These are phyloP conservation scores for Choristoneura rosaceana DNA, from an alignment of 2,888 invertebrate species.

Conservation along the genomic window DNA sequence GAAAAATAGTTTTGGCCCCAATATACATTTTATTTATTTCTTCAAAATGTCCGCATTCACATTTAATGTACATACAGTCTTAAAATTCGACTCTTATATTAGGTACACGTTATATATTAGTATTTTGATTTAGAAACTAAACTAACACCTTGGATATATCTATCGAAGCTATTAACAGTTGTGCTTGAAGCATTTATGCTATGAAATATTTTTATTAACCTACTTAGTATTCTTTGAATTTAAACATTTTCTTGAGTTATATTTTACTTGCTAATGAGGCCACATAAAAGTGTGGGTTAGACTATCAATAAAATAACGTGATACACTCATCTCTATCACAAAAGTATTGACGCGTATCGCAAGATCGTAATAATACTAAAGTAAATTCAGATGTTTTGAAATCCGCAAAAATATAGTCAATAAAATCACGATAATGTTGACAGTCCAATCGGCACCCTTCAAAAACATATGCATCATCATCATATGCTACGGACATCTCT, in stretches of 20 bases:
- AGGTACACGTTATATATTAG: not conserved
- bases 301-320: no score
- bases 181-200: not conserved
- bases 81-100: not conserved
- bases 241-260: not conserved
- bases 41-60: slow-evolving; percentile 6
- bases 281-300: not conserved
- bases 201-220: no score
- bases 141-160: slow-evolving; percentile 11
- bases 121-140: not conserved
- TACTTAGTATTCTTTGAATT: not conserved
- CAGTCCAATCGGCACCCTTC: no score
- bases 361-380: no score
- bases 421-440: no score
- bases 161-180: not conserved
- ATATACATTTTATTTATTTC: slow-evolving; percentile 8
- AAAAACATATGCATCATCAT: no score
- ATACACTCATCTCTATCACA: no score
- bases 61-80: slow-evolving; percentile 4
- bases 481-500: no score
- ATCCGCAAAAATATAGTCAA: no score
- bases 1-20: slow-evolving; percentile 7
- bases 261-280: slow-evolving; percentile 6
- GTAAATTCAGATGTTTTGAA: no score
- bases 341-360: no score